A percentile compares a stretch with the other conserved stretches of the same genome.
These are phyloP conservation scores for Aphaenogaster rudis DNA, from an alignment of 1,140 invertebrate genomes.

Conservation along the genomic window DNA sequence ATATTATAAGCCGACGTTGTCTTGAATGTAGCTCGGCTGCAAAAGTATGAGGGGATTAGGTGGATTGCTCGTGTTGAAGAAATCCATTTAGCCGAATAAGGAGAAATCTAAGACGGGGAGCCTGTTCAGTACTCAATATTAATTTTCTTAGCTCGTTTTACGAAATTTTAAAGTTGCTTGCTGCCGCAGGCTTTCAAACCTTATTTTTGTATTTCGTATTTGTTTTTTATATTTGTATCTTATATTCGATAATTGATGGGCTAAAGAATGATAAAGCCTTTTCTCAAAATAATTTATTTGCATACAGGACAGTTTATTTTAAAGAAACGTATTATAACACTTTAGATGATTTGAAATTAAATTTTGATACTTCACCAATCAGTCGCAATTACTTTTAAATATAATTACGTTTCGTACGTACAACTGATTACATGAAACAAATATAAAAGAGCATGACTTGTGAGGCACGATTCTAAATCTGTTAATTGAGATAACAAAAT, in stretches of 20 bases:
- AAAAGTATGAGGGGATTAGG: constrained; percentile 50
- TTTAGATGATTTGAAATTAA: neutral
- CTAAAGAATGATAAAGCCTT: neutral
- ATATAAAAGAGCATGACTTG: constrained; percentile 5
- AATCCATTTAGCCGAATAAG: constrained; percentile 47
- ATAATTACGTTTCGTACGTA: constrained; percentile 3
- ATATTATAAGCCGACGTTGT: constrained; percentile 57
- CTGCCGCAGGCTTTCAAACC: neutral
- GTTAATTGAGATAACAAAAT: constrained; percentile 29
- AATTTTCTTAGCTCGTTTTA: constrained; percentile 26
- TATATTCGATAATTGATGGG: neutral
- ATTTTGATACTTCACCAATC: neutral
- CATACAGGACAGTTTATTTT: neutral
- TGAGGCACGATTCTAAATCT: constrained; percentile 25
- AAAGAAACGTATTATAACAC: neutral
- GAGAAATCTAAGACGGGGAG: constrained; percentile 38
- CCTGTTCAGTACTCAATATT: constrained; percentile 11
- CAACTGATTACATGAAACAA: constrained; percentile 16
- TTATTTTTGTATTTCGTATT: neutral
- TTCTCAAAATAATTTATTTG: neutral
- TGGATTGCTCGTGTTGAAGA: constrained; percentile 32
- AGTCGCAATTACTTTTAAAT: neutral
- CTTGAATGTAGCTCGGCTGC: constrained; percentile 39
- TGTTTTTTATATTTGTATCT: neutral
- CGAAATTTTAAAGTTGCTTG: neutral